A percentile compares a stretch with the other conserved stretches of the same genome.
phyloP scores from a whole-genome alignment of 1,140 invertebrate genomes.

The Bombus ignitus region DNA sequence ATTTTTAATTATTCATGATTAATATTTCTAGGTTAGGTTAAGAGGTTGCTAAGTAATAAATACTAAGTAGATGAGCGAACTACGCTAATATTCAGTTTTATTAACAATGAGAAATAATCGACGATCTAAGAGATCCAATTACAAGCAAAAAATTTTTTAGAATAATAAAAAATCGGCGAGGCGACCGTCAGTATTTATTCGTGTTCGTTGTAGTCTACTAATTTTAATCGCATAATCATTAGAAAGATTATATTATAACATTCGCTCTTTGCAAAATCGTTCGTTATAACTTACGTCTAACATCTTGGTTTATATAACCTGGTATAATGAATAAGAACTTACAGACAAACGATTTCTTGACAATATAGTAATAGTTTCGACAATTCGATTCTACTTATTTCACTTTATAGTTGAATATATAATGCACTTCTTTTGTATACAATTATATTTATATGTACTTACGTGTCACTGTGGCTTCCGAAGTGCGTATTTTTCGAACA shows the following conservation, averaged over 20 bases:
- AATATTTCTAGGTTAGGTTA: background rate
- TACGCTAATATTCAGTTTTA: background rate
- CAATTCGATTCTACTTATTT: background rate
- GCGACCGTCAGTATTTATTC: no score
- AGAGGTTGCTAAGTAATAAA: background rate
- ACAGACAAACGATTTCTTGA: background rate
- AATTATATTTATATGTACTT: background rate
- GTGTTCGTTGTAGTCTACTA: no score
- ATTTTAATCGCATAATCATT: no score
- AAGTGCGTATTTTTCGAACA: background rate
- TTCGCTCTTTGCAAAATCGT: background rate
- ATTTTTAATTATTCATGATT: slow-evolving; percentile 3
- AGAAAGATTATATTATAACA: no score
- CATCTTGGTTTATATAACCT: background rate
- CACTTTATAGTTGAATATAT: background rate
- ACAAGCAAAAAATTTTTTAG: background rate
- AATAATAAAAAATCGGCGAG: background rate
- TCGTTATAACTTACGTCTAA: background rate
- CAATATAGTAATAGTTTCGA: background rate
- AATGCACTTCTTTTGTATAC: background rate
- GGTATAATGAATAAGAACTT: background rate
- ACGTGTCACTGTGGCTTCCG: background rate
- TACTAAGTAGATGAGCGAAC: background rate
- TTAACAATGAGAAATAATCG: background rate
- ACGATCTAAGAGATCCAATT: background rate